These are phyloP conservation scores for Suncus etruscus DNA, from an alignment of 2,113 vertebrate genomes.

Conservation along the genomic window DNA sequence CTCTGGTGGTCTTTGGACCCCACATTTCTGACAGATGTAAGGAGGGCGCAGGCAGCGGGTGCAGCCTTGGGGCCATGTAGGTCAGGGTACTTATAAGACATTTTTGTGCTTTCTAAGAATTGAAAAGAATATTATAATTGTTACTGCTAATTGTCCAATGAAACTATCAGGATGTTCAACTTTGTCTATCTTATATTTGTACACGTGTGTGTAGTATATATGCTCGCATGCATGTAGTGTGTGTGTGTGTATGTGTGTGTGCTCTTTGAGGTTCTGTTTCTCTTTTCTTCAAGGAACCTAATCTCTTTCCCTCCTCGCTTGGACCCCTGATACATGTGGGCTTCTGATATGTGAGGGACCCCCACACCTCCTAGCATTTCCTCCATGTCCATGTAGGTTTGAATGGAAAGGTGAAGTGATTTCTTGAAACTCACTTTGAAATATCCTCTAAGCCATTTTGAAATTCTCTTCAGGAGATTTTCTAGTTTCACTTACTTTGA, in stretches of 20 bases:
- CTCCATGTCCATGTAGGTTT: not conserved
- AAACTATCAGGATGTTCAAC: not conserved
- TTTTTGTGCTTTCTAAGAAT: not conserved
- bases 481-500: constrained; percentile 1
- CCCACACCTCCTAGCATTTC: not conserved
- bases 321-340: no score
- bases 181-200: not conserved
- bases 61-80: no score
- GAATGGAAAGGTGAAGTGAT: constrained; percentile 14
- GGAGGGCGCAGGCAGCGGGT: not conserved
- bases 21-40: not conserved
- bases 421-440: constrained; percentile 21
- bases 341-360: no score
- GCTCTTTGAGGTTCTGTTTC: constrained; percentile 10
- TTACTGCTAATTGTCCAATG: not conserved
- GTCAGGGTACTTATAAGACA: no score
- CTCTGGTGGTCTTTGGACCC: no score
- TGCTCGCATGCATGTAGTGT: no score
- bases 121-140: not conserved
- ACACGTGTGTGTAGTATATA: not conserved
- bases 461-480: constrained; percentile 4
- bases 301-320: not conserved
- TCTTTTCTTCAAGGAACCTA: not conserved
- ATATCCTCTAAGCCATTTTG: constrained; percentile 17
- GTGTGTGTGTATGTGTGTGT: no score